phyloP scores from a whole-genome alignment of 2,888 invertebrate species.

The Andrena marginata region DNA sequence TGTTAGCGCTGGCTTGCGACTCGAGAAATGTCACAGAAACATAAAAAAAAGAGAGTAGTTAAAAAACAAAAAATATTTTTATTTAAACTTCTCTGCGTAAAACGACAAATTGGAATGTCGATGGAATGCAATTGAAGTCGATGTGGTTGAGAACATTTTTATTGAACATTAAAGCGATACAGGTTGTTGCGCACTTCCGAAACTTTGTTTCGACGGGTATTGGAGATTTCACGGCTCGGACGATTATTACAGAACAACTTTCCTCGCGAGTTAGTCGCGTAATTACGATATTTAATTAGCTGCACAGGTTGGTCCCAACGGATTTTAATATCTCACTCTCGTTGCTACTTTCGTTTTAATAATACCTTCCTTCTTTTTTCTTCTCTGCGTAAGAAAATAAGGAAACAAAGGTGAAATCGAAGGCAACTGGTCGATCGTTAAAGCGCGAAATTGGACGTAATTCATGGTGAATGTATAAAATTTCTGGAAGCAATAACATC shows the following conservation, averaged over 20 bases:
- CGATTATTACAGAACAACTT: constrained; percentile 47
- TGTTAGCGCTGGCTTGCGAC: too few species aligned
- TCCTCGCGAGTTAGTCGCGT: constrained; percentile 33
- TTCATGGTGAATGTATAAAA: constrained; percentile 26
- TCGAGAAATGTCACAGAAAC: too few species aligned
- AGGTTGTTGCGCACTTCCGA: constrained; percentile 1
- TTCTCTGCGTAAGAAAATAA: constrained; percentile 38
- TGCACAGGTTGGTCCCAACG: constrained; percentile 61
- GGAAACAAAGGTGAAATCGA: constrained; percentile 46
- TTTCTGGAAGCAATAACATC: constrained; percentile 12
- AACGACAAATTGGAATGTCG: too few species aligned
- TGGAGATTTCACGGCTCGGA: constrained; percentile 6
- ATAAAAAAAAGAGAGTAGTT: too few species aligned
- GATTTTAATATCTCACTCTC: constrained; percentile 52
- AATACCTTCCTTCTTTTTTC: constrained; percentile 12
- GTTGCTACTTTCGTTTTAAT: constrained; percentile 13
- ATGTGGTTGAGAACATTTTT: constrained; percentile 21
- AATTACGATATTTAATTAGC: constrained; percentile 62
- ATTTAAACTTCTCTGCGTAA: background rate
- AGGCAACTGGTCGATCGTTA: constrained; percentile 62
- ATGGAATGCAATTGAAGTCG: background rate
- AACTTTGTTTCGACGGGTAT: constrained; percentile 22
- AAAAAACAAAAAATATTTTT: too few species aligned
- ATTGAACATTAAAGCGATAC: constrained; percentile 39
- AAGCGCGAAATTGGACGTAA: constrained; percentile 35